phyloP scores from a whole-genome alignment of 2,888 invertebrate genomes.

The Hypercompe scribonia region DNA sequence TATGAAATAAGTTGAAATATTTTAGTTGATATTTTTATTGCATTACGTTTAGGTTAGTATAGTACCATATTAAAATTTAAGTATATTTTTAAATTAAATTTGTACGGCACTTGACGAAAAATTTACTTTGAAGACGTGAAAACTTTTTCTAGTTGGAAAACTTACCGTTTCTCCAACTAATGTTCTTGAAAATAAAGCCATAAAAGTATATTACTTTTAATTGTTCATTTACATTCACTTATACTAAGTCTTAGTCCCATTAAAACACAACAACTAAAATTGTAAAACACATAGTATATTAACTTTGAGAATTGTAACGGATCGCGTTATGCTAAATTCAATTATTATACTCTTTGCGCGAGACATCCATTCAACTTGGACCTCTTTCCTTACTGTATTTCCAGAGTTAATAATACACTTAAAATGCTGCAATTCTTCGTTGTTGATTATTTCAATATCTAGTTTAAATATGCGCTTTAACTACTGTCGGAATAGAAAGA shows the following conservation, averaged over 20 bases:
- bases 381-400: conserved; percentile 19
- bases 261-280: background rate
- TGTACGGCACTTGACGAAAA: background rate
- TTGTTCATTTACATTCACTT: background rate
- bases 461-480: background rate
- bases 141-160: background rate
- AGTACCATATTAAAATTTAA: too few relatives aligned
- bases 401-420: background rate
- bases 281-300: conserved; percentile 21
- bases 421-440: background rate
- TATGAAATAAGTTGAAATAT: too few relatives aligned
- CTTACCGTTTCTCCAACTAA: background rate
- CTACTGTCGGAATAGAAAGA: too few relatives aligned
- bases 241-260: background rate
- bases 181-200: background rate
- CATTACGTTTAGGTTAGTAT: too few relatives aligned
- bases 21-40: too few relatives aligned
- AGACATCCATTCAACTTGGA: conserved; percentile 32
- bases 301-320: conserved; percentile 36
- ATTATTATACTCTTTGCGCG: conserved; percentile 26
- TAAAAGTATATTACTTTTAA: background rate
- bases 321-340: conserved; percentile 38
- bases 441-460: conserved; percentile 1
- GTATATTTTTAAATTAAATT: too few relatives aligned
- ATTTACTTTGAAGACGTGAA: background rate